A percentile compares a stretch with the other conserved stretches of the same genome.
phyloP scores from a whole-genome alignment of 2,888 invertebrate genomes.

The Anticlea derivata region DNA sequence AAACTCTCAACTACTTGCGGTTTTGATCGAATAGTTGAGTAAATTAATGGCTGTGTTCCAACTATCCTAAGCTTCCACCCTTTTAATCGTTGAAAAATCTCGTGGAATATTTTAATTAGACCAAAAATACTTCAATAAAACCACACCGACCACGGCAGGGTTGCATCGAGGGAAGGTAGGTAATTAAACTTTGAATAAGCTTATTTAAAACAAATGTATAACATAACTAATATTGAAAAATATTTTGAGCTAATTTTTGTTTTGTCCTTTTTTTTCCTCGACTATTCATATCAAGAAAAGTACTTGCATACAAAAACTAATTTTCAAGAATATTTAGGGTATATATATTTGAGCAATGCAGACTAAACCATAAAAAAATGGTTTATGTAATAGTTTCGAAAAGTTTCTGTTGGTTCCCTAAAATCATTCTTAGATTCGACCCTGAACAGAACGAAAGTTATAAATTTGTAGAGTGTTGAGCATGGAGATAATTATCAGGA shows the following conservation, averaged over 20 bases:
- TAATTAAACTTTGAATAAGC: background rate
- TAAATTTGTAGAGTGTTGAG: slow-evolving; percentile 65
- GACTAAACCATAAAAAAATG: no score
- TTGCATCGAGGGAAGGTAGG: slow-evolving; percentile 1
- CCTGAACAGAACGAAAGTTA: slow-evolving; percentile 46
- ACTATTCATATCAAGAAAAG: no score
- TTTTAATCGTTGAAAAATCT: slow-evolving; percentile 48
- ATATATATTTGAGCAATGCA: no score
- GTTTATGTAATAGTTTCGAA: no score
- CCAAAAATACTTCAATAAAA: slow-evolving; percentile 72
- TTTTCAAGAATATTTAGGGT: no score
- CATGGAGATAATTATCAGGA: slow-evolving; percentile 62
- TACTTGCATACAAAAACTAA: no score
- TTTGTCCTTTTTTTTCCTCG: no score
- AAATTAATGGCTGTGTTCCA: slow-evolving; percentile 54
- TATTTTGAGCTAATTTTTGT: no score
- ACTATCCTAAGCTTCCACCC: slow-evolving; percentile 47
- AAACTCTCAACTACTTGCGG: slow-evolving; percentile 34
- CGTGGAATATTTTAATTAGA: slow-evolving; percentile 71
- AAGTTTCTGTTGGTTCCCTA: no score
- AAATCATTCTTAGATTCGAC: background rate
- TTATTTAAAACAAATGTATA: no score
- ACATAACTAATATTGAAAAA: no score
- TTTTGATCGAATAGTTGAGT: slow-evolving; percentile 57
- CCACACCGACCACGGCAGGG: slow-evolving; percentile 49